Evolutionary conservation across 2,888 invertebrate species (phyloP).

Genomic region (Apotomis capreana): DNA sequence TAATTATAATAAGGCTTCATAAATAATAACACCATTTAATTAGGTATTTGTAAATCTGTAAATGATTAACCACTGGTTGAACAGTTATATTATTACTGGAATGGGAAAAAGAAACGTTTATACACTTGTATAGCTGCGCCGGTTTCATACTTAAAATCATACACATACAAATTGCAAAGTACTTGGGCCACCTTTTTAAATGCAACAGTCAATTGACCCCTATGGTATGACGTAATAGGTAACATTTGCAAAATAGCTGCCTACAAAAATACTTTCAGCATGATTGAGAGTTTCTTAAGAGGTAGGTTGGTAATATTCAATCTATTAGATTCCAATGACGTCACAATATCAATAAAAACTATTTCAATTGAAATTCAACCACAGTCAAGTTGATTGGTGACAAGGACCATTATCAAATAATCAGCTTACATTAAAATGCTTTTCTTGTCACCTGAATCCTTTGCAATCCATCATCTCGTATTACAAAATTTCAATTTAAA

Average conservation of each 20-base stretch:
- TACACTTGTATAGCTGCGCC: neutral
- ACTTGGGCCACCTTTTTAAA: neutral
- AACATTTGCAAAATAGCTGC: constrained; percentile 30
- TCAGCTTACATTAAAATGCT: neutral
- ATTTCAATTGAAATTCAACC: neutral
- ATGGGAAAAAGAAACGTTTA: neutral
- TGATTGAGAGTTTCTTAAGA: constrained; percentile 28
- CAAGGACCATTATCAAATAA: neutral
- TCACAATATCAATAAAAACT: constrained; percentile 1
- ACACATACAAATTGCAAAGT: neutral
- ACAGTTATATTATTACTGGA: neutral
- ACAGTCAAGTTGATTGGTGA: neutral
- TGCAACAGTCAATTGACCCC: neutral
- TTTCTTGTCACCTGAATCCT: neutral
- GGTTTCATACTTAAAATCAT: neutral
- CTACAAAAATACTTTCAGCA: constrained; percentile 35
- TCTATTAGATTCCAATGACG: neutral
- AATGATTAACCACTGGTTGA: neutral
- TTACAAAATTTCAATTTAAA: neutral
- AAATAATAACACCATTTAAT: no score
- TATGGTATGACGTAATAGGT: constrained; percentile 17
- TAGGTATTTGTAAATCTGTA: no score
- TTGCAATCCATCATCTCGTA: neutral
- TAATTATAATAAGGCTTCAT: constrained; percentile 5
- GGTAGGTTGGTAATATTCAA: constrained; percentile 14